Percentiles rank a stretch among this genome's conserved stretches.
Conservation (phyloP, 1,140 invertebrate genomes). For the Diuraphis noxia region DNA sequence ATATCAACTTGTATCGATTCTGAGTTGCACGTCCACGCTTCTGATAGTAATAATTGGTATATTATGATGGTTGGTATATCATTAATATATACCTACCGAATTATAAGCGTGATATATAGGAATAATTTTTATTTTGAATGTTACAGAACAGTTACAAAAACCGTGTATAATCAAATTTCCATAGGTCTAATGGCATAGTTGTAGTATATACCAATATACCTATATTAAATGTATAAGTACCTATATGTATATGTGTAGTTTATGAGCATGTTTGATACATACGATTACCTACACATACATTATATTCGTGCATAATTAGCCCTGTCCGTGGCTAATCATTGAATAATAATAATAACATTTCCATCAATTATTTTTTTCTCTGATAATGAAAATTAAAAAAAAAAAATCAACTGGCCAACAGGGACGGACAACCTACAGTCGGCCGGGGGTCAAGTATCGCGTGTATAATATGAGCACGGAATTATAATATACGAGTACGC, state of each 20-base stretch:
- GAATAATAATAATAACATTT: background rate
- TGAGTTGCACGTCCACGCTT: background rate
- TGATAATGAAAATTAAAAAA: constrained; percentile 20
- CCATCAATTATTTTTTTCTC: constrained; percentile 19
- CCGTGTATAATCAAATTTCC: background rate
- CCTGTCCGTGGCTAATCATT: background rate
- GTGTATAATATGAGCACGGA: background rate
- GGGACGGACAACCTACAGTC: background rate
- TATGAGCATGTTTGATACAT: background rate
- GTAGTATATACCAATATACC: background rate
- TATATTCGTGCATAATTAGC: background rate
- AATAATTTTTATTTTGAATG: background rate
- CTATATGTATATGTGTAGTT: background rate
- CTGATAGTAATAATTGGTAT: background rate
- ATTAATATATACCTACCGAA: background rate
- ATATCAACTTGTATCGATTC: background rate
- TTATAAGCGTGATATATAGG: background rate
- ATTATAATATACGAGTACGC: background rate
- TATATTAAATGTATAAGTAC: background rate
- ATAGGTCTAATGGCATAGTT: background rate
- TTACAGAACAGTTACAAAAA: background rate
- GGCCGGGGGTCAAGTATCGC: background rate
- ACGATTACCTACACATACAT: background rate
- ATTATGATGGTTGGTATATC: background rate
- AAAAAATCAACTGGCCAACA: background rate